Base-by-base conservation (phyloP, 2,797 vertebrate genomes). In the Hoplostethus mediterraneus region DNA sequence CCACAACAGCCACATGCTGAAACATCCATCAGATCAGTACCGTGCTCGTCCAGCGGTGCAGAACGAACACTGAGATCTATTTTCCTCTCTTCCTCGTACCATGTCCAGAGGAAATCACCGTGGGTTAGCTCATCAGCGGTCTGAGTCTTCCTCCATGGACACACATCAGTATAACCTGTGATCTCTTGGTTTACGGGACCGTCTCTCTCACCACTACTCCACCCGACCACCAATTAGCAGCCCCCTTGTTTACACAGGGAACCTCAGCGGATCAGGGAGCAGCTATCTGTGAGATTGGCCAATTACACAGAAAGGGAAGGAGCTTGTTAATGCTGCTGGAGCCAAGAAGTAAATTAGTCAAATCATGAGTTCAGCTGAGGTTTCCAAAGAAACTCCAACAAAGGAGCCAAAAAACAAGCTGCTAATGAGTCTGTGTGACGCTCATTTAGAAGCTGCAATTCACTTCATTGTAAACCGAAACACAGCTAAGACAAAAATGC, bases 21-120 rank as follows among this genome's bases (percentile, higher is more conserved):
- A 75, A 72, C 63, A 71, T 67, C 66, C 65, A 28, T 45, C 54
- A 31, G 31, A 36, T 5, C 47, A 61, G 48, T n/a, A n/a, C n/a
- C n/a, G n/a, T n/a, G n/a, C n/a, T 51, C 70, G 0, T 63, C 45
- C 3, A 16, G 14, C 4, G 1, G 10, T 66, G 71, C 31, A 16
- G 42, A 10, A 42, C 40, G 12, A 42, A 42, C 28, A 31, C 30
- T 57, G 31, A 40, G 47, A 53, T 63, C 49, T 38, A 0, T 25
- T 28, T 33, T 38, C 25, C 48, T 28, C 21, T 53, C 5, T 53
- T 4, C 16, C 63, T 21, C 8, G 42, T 51, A 47, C 56, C 73
- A 51, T 57, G n/a, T 47, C 40, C 40, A 42, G 40, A 42, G 8
- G 9, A 42, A 42, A 42, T 42, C 12, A 42, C 6, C 11, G n/a